These are phyloP conservation scores for Sternarchorhynchus goeldii DNA, from an alignment of 2,797 vertebrate species.

Conservation along the genomic window DNA sequence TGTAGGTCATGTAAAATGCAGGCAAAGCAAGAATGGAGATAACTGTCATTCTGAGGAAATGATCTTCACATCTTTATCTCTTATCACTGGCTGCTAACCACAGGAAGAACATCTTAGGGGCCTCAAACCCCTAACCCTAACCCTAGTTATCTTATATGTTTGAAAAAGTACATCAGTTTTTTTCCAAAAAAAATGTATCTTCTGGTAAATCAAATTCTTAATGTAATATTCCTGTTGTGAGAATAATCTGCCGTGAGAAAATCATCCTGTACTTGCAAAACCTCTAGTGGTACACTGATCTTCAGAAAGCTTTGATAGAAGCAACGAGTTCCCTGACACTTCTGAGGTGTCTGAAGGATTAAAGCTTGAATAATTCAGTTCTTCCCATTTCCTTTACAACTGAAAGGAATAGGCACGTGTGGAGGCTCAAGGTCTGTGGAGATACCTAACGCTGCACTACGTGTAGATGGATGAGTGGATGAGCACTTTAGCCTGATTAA, in stretches of 20 bases:
- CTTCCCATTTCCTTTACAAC: constrained; percentile 22
- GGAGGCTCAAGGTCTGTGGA: constrained; percentile 19
- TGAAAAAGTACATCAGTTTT: neutral
- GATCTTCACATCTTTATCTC: neutral
- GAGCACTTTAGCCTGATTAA: constrained; percentile 50
- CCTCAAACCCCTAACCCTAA: too few relatives aligned
- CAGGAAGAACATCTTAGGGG: neutral
- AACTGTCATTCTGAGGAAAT: constrained; percentile 37
- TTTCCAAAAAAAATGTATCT: neutral
- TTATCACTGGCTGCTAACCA: constrained; percentile 4
- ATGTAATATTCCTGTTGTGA: constrained; percentile 1
- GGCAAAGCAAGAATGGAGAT: constrained; percentile 15
- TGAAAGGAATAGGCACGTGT: constrained; percentile 17
- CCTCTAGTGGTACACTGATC: neutral
- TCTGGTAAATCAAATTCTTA: constrained; percentile 13
- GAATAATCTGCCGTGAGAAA: constrained; percentile 10
- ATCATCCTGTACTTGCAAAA: neutral
- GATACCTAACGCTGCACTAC: constrained; percentile 7
- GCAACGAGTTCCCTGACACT: constrained; percentile 8
- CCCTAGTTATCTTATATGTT: neutral
- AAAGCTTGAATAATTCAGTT: constrained; percentile 49
- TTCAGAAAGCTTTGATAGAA: constrained; percentile 14
- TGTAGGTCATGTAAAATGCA: constrained; percentile 20
- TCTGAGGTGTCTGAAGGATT: constrained; percentile 36
- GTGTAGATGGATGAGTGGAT: constrained; percentile 28